Percentiles rank a stretch among this genome's conserved stretches.
These are phyloP conservation scores for Clarias laeviceps DNA, from an alignment of 2,797 vertebrate genomes.

Conservation along the genomic window DNA sequence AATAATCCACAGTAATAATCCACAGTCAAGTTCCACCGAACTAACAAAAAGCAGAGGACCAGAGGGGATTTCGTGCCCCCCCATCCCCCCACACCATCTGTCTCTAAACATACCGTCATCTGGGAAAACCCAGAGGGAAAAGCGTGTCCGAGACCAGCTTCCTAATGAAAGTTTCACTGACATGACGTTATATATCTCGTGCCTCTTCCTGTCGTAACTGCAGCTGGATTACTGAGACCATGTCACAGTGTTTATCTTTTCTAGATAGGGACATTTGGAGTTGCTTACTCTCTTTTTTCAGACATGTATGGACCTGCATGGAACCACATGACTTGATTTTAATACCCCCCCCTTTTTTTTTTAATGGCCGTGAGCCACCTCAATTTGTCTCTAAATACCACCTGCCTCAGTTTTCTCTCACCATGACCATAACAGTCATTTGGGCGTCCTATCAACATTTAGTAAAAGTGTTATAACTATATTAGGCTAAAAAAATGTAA, in stretches of 20 bases:
- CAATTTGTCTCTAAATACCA: neutral
- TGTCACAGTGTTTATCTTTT: neutral
- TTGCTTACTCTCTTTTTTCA: neutral
- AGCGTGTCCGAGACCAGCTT: neutral
- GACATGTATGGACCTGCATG: neutral
- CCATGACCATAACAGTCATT: neutral
- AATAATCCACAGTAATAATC: slow-evolving; percentile 6
- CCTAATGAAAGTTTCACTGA: neutral
- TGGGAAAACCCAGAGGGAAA: slow-evolving; percentile 66
- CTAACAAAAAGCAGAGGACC: neutral
- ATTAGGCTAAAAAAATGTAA: too few relatives aligned
- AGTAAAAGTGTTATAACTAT: too few relatives aligned
- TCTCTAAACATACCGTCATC: slow-evolving; percentile 65
- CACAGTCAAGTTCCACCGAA: neutral
- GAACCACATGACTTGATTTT: neutral
- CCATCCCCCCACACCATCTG: slow-evolving; percentile 57
- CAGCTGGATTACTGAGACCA: neutral
- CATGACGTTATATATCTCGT: neutral
- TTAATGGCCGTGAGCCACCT: too few relatives aligned
- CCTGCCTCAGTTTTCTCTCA: neutral
- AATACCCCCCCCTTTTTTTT: neutral
- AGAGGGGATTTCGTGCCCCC: slow-evolving; percentile 46
- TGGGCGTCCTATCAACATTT: neutral
- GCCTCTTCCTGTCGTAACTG: neutral
- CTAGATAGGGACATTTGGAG: neutral